Evolutionary conservation across 2,797 vertebrate genomes (phyloP).

Genomic region (Oryzias dopingdopingensis): DNA sequence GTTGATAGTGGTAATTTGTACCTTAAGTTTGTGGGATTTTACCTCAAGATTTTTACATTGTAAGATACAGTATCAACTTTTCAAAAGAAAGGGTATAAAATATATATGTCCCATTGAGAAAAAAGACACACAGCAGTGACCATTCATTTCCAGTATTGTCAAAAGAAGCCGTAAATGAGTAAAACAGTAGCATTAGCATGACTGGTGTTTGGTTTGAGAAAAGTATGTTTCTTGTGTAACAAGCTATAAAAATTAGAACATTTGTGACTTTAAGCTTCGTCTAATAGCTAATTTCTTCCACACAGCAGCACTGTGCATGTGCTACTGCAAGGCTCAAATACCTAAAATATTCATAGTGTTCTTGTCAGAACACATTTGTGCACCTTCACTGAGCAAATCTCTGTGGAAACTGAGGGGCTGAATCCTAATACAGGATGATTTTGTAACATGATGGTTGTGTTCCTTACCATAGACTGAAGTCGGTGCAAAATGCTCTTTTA

Average conservation of each 20-base stretch:
- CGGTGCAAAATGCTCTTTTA: background rate
- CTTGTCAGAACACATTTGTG: conserved; percentile 69
- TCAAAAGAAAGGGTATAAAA: no score
- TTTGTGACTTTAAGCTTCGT: conserved; percentile 4
- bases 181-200: no score
- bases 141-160: no score
- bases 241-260: background rate
- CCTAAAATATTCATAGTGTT: conserved; percentile 74
- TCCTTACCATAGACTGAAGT: conserved; percentile 21
- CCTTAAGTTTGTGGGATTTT: no score
- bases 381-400: conserved; percentile 56
- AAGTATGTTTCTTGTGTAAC: no score
- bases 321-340: conserved; percentile 42
- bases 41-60: no score
- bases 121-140: no score
- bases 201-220: no score
- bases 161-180: no score
- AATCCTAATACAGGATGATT: conserved; percentile 30
- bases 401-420: conserved; percentile 24
- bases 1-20: no score
- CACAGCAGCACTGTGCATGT: conserved; percentile 35
- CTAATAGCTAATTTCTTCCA: conserved; percentile 11
- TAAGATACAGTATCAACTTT: no score
- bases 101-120: no score
- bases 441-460: conserved; percentile 28